Evolutionary conservation across 2,888 invertebrate species (phyloP).

Genomic region (Cotesia congregata): DNA sequence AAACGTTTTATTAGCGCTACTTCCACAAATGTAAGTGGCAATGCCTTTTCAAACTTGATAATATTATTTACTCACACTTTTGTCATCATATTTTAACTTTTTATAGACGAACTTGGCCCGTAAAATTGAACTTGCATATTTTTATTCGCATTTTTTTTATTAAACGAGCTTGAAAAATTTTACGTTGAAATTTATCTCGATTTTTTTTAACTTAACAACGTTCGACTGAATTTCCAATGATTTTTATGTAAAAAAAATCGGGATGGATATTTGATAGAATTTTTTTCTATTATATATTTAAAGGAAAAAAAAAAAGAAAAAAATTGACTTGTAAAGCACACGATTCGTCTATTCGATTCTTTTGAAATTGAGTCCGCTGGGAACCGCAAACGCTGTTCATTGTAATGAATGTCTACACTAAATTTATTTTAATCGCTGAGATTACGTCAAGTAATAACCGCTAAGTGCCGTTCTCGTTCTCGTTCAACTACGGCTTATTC

Average conservation of each 20-base stretch:
- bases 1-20: neutral
- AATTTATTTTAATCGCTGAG: slow-evolving; percentile 66
- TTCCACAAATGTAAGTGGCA: neutral
- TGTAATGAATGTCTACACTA: slow-evolving; percentile 62
- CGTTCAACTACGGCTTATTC: slow-evolving; percentile 31
- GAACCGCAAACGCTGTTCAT: slow-evolving; percentile 43
- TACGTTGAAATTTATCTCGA: neutral
- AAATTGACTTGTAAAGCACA: slow-evolving; percentile 17
- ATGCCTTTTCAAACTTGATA: neutral
- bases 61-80: neutral
- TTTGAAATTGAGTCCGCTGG: slow-evolving; percentile 21
- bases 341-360: slow-evolving; percentile 4
- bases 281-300: neutral
- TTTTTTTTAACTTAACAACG: neutral
- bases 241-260: neutral
- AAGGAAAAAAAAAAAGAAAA: slow-evolving; percentile 17
- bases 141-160: slow-evolving; percentile 35
- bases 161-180: neutral
- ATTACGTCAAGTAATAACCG: slow-evolving; percentile 65
- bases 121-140: slow-evolving; percentile 22
- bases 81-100: neutral
- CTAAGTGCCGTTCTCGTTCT: slow-evolving; percentile 57
- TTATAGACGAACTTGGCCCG: neutral
- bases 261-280: neutral
- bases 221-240: neutral